Evolutionary conservation across 2,113 vertebrate genomes (phyloP).

Genomic region (Alces alces): DNA sequence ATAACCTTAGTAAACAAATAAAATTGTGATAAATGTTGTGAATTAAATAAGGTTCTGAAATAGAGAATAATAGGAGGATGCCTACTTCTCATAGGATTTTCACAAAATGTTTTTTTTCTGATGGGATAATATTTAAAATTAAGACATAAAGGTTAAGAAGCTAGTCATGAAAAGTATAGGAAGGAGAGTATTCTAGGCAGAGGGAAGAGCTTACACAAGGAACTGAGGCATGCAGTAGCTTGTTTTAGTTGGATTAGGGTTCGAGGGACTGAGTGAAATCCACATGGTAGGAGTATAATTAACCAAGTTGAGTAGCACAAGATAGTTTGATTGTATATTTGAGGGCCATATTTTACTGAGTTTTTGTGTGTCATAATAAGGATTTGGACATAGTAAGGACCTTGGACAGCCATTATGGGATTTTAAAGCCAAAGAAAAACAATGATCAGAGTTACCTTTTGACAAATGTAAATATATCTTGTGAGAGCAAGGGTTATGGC

Average conservation of each 20-base stretch:
- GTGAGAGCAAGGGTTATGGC: background rate
- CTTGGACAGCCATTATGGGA: background rate
- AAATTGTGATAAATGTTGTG: background rate
- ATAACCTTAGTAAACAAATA: background rate
- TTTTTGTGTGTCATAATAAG: background rate
- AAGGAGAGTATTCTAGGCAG: background rate
- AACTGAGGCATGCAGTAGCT: background rate
- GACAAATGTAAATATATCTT: background rate
- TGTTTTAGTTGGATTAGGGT: background rate
- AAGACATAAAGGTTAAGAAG: background rate
- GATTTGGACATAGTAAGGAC: background rate
- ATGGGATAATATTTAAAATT: background rate
- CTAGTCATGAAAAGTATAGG: background rate
- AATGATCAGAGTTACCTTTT: background rate
- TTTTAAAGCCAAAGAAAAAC: background rate
- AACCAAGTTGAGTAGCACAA: background rate
- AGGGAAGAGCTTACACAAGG: background rate
- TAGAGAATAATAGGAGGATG: background rate
- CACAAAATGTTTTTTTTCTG: background rate
- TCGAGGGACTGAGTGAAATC: background rate
- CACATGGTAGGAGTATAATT: background rate
- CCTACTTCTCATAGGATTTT: background rate
- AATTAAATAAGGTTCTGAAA: background rate
- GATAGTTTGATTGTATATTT: background rate
- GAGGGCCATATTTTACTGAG: background rate